Percentiles rank a stretch among this genome's conserved stretches.
phyloP scores from a whole-genome alignment of 2,113 vertebrate species.

The Aramus guarauna region DNA sequence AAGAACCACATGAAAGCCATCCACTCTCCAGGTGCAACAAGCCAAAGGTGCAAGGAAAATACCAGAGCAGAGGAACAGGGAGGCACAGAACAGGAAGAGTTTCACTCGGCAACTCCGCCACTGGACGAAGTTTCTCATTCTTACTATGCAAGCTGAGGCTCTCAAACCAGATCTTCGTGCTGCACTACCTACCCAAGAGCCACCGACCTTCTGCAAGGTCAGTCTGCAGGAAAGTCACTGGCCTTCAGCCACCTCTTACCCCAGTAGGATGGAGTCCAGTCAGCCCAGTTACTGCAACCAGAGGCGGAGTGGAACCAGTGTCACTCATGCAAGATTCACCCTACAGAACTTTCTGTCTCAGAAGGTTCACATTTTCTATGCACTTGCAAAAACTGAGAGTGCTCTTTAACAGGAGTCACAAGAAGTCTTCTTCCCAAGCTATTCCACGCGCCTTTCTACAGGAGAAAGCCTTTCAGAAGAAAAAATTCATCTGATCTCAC shows the following conservation, averaged over 20 bases:
- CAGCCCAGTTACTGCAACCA: not conserved
- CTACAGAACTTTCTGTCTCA: not conserved
- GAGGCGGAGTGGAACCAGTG: not conserved
- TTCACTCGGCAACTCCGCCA: not conserved
- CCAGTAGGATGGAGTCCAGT: not conserved
- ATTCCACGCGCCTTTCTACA: not conserved
- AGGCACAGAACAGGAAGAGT: not conserved
- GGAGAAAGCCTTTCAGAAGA: not conserved
- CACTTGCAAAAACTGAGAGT: rapidly evolving
- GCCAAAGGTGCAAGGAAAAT: too few species aligned
- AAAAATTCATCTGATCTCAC: not conserved
- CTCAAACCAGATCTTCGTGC: not conserved
- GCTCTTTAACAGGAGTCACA: rapidly evolving
- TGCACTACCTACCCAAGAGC: not conserved
- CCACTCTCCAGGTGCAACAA: not conserved
- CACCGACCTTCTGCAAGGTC: not conserved
- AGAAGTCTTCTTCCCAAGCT: not conserved
- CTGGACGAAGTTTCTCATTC: not conserved
- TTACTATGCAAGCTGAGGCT: not conserved
- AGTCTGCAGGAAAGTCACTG: not conserved
- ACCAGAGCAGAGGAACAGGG: not conserved
- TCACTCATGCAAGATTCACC: not conserved
- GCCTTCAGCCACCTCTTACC: not conserved
- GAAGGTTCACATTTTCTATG: not conserved
- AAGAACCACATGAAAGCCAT: not conserved